These are phyloP conservation scores for Porites divaricata DNA, from an alignment of 92 coral and sea anemone species.

Conservation along the genomic window DNA sequence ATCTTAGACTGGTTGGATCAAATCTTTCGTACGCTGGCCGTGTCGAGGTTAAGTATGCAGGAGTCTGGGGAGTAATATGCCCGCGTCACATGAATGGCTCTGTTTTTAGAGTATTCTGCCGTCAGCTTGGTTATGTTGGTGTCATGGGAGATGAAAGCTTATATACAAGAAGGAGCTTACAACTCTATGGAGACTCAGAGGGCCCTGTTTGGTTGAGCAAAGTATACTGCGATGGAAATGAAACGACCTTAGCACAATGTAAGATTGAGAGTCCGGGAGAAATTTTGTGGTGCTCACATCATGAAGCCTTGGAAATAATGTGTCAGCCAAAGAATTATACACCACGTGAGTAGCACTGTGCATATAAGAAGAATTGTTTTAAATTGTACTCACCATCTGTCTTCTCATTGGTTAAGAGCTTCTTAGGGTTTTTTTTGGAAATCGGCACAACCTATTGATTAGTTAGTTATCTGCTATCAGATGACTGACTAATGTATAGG, in stretches of 20 bases:
- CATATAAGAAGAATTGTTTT: too few species aligned
- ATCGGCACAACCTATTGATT: too few species aligned
- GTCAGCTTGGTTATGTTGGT: conserved; percentile 31
- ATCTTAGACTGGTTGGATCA: conserved; percentile 33
- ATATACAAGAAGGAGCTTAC: neutral
- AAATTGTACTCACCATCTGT: too few species aligned
- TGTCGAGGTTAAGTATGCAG: conserved; percentile 41
- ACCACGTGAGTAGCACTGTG: conserved; percentile 17
- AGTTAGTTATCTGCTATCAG: too few species aligned
- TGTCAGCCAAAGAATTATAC: conserved; percentile 37
- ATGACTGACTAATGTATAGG: too few species aligned
- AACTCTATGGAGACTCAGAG: conserved; percentile 12
- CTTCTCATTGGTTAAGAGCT: too few species aligned
- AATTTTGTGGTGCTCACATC: conserved; percentile 14
- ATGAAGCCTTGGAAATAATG: conserved; percentile 30
- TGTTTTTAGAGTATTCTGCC: conserved; percentile 35
- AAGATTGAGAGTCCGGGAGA: conserved; percentile 20
- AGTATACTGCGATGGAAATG: conserved; percentile 38
- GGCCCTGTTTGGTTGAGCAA: conserved; percentile 39
- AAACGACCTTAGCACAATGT: conserved; percentile 26
- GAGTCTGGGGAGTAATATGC: conserved; percentile 49
- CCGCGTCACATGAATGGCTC: conserved; percentile 28
- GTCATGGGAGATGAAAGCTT: conserved; percentile 27
- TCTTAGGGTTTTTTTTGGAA: too few species aligned
- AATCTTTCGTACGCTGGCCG: conserved; percentile 41